Conservation (phyloP, 1,140 invertebrate genomes). For the Drosophila setifemur region DNA sequence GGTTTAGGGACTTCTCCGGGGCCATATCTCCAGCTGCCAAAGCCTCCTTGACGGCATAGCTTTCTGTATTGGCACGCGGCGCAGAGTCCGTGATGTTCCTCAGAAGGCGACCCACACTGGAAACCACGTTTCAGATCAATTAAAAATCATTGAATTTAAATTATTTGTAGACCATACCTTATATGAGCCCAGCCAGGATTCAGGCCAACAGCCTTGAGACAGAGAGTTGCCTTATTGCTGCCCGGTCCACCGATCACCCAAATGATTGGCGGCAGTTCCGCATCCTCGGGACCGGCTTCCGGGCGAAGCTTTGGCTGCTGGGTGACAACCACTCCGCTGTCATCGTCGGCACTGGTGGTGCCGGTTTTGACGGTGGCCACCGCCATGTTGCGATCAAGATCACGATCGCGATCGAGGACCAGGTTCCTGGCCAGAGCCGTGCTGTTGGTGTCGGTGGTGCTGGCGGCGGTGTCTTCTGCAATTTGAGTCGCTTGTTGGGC, state of each 20-base stretch:
- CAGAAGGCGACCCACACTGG: slow-evolving; percentile 88
- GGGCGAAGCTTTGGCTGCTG: slow-evolving; percentile 56
- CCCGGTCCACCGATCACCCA: slow-evolving; percentile 94
- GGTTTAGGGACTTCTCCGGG: slow-evolving; percentile 86
- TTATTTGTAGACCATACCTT: slow-evolving; percentile 76
- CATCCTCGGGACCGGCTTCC: slow-evolving; percentile 63
- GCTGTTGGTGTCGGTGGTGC: slow-evolving; percentile 1
- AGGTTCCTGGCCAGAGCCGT: slow-evolving; percentile 22
- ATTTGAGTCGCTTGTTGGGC: slow-evolving; percentile 81
- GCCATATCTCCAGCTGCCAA: slow-evolving; percentile 93
- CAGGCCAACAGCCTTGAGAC: slow-evolving; percentile 86
- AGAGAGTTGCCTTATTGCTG: slow-evolving; percentile 89
- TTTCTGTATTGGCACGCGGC: slow-evolving; percentile 84
- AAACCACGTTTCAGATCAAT: too few relatives aligned
- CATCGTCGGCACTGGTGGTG: slow-evolving; percentile 39
- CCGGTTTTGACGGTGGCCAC: slow-evolving; percentile 7
- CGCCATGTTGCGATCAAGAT: slow-evolving; percentile 2
- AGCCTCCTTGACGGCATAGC: slow-evolving; percentile 84
- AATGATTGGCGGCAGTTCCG: slow-evolving; percentile 85
- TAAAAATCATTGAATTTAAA: too few relatives aligned
- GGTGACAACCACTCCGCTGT: slow-evolving; percentile 63
- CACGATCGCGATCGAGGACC: slow-evolving; percentile 13
- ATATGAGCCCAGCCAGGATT: slow-evolving; percentile 89
- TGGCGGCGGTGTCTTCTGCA: slow-evolving; percentile 43
- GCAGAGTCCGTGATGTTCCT: slow-evolving; percentile 86